Evolutionary conservation across 2,888 invertebrate species (phyloP).

Genomic region (Eremobia ochroleuca): DNA sequence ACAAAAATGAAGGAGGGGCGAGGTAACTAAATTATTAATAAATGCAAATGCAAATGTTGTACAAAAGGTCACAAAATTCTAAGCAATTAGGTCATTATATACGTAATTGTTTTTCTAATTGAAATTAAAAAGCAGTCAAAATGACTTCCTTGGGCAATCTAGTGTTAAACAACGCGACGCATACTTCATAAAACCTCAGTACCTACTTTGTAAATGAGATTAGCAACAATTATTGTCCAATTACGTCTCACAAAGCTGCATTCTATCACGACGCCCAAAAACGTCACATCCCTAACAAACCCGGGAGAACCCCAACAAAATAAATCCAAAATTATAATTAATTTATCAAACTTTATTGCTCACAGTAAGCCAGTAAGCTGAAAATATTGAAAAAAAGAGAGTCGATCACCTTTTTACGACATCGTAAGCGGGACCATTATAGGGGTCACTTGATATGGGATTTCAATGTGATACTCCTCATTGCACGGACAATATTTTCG

Average conservation of each 20-base stretch:
- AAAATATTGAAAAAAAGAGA: conserved; percentile 76
- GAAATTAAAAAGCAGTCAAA: too few species aligned
- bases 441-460: conserved; percentile 82
- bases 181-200: background rate
- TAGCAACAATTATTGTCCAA: background rate
- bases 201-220: background rate
- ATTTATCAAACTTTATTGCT: conserved; percentile 71
- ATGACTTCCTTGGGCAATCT: too few species aligned
- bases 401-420: conserved; percentile 83
- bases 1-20: too few species aligned
- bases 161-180: background rate
- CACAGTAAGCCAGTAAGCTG: conserved; percentile 61
- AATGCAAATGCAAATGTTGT: too few species aligned
- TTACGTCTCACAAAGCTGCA: background rate
- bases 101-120: too few species aligned
- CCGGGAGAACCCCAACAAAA: conserved; percentile 51
- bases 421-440: conserved; percentile 81
- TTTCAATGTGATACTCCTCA: conserved; percentile 74
- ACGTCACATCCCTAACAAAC: conserved; percentile 39
- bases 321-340: conserved; percentile 75
- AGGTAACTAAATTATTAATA: too few species aligned
- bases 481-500: conserved; percentile 80
- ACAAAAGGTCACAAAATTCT: too few species aligned
- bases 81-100: too few species aligned
- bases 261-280: conserved; percentile 26